A percentile compares a stretch with the other conserved stretches of the same genome.
phyloP scores from a whole-genome alignment of 2,113 vertebrate species.

The Phasianus colchicus region DNA sequence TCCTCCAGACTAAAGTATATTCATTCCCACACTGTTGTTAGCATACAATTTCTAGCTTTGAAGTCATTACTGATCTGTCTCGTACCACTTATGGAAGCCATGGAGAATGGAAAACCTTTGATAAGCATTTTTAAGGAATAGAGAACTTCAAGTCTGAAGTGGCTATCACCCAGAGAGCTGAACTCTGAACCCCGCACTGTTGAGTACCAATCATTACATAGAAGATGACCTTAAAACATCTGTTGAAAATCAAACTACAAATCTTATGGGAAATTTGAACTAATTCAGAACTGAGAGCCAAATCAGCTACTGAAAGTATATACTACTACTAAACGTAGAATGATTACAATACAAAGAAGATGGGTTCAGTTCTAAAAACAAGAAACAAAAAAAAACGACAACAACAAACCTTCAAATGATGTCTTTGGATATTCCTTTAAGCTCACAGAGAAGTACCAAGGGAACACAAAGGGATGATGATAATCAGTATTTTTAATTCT shows the following conservation, averaged over 20 bases:
- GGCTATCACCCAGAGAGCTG: background rate
- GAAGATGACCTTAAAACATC: conserved; percentile 1
- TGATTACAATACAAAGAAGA: background rate
- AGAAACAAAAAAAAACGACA: background rate
- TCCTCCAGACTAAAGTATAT: background rate
- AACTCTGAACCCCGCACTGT: background rate
- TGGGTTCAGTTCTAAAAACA: background rate
- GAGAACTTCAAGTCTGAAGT: background rate
- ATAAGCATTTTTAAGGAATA: background rate
- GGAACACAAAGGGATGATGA: background rate
- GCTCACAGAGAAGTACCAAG: background rate
- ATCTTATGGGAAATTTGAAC: background rate
- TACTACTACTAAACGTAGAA: background rate
- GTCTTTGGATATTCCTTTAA: background rate
- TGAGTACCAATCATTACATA: background rate
- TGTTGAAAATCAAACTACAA: conserved; percentile 39
- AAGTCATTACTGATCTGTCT: background rate
- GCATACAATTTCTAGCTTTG: background rate
- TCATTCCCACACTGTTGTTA: background rate
- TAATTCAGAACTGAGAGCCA: conserved; percentile 10
- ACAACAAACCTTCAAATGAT: background rate
- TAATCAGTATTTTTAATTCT: background rate
- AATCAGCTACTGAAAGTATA: conserved; percentile 34
- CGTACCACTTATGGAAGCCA: background rate
- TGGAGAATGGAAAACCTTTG: background rate